phyloP scores from a whole-genome alignment of 2,113 vertebrate genomes.

The Nesogale talazaci region DNA sequence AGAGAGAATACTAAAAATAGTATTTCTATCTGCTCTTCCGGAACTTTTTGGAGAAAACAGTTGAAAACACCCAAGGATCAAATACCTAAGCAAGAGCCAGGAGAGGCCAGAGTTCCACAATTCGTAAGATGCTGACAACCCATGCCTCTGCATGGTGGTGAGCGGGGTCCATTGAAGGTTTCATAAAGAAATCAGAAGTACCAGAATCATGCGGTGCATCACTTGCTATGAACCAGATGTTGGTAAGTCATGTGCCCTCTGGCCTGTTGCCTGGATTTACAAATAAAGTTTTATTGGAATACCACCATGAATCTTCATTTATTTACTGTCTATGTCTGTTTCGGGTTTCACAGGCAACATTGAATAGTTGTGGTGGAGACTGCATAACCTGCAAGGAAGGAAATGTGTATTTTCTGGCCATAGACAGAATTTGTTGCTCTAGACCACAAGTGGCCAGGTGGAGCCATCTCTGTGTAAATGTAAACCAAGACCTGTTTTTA shows the following conservation, averaged over 20 bases:
- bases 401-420: too few species aligned
- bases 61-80: neutral
- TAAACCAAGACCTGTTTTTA: neutral
- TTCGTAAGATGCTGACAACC: neutral
- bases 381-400: too few species aligned
- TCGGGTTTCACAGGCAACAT: neutral
- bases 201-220: fast-evolving
- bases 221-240: neutral
- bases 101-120: neutral
- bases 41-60: neutral
- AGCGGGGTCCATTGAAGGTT: neutral
- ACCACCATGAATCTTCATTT: too few species aligned
- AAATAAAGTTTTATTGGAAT: neutral
- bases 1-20: conserved; percentile 1
- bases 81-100: neutral
- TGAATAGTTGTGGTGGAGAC: neutral
- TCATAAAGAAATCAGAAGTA: neutral
- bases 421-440: neutral
- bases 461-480: too few species aligned
- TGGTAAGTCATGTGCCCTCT: too few species aligned
- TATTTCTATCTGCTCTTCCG: neutral
- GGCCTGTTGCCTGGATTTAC: too few species aligned
- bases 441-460: neutral
- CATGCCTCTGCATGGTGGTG: neutral
- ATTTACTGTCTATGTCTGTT: neutral